Evolutionary conservation across 2,888 invertebrate genomes (phyloP).

Genomic region (Sarcophaga rosellei): DNA sequence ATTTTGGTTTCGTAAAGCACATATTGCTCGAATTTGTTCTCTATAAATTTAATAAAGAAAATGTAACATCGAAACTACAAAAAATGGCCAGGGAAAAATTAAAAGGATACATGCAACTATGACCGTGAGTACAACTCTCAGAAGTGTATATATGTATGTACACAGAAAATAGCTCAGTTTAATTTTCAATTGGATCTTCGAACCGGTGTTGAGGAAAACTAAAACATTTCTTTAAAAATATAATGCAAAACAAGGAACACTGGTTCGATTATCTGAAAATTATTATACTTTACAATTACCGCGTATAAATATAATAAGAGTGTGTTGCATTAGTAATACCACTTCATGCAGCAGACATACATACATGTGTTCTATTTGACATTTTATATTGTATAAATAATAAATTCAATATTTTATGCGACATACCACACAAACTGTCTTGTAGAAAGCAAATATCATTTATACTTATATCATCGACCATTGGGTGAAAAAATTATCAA

Average conservation of each 20-base stretch:
- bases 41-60: slow-evolving; percentile 77
- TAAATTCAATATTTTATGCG: too few relatives aligned
- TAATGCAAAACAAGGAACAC: neutral
- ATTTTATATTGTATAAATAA: too few relatives aligned
- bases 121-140: slow-evolving; percentile 60
- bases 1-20: slow-evolving; percentile 68
- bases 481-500: too few relatives aligned
- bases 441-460: too few relatives aligned
- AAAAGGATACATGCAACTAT: slow-evolving; percentile 59
- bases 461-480: too few relatives aligned
- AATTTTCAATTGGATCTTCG: slow-evolving; percentile 27
- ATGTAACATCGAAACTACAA: slow-evolving; percentile 59
- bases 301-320: too few relatives aligned
- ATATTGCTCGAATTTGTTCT: slow-evolving; percentile 78
- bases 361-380: too few relatives aligned
- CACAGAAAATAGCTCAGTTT: neutral
- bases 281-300: too few relatives aligned
- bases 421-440: too few relatives aligned
- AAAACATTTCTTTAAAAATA: slow-evolving; percentile 21
- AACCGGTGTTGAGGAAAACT: slow-evolving; percentile 35
- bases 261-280: too few relatives aligned
- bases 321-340: too few relatives aligned
- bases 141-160: neutral
- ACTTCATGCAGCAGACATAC: too few relatives aligned
- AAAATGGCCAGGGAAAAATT: slow-evolving; percentile 33